Base-by-base conservation (phyloP, 2,888 invertebrate genomes). In the Polymixis lichenea region DNA sequence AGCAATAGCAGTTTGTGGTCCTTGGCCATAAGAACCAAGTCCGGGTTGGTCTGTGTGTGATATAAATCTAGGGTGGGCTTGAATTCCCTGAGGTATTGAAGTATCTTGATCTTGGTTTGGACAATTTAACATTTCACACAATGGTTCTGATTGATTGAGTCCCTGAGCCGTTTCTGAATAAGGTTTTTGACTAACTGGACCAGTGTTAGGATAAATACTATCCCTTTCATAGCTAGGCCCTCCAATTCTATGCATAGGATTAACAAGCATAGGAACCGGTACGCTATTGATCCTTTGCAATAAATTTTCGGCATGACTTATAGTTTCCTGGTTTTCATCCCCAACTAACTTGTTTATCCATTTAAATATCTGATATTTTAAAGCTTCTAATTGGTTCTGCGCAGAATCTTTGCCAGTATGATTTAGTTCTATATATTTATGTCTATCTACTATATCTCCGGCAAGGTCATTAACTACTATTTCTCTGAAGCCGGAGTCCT, bases 351-450 rank as follows among this genome's bases (percentile, higher is more conserved):
- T 95, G 74, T 92, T 92, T 4, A 94, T 89, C 93, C 93, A 95
- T 91, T 95, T 95, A 79, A 93, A 95, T 83, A 95, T 94, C 56
- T 93, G 94, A 89, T 93, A 95, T 75, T 93, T 94, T 25, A 95
- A 89, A 87, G 93, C 86, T 80, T 95, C 94, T 53, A 95, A 72
- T 80, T 95, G 95, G 53, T 92, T 90, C 78, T 84, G 80, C 0
- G 91, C 88, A 22, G 89, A 80, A 5, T 82, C 82, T 60, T 67
- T 86, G 22, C 78, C 82, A 0, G 82, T 75, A 25, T 90, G 89
- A 77, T 93, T 93, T 2, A 93, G 72, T 81, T 93, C 88, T 80
- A 94, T 76, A 87, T 94, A 95, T 82, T 92, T 94, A 17, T 90
- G 87, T 79, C 95, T 91, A 69, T 95, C 93, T 6, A 94, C 82